These are phyloP conservation scores for Polyodon spathula DNA, from an alignment of 2,113 vertebrate genomes.

Conservation along the genomic window DNA sequence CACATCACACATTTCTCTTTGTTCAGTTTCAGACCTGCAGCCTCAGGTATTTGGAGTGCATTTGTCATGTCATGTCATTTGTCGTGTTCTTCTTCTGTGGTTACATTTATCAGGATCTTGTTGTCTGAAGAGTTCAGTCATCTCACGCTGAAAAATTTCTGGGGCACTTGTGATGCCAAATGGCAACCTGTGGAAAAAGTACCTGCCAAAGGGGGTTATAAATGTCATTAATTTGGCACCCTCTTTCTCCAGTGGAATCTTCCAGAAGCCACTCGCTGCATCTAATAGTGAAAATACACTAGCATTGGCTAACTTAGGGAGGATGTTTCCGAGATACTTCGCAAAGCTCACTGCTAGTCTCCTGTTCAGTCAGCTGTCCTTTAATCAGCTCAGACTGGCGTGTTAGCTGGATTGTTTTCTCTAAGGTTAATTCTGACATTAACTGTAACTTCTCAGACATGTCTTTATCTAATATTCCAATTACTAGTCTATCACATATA, in stretches of 20 bases:
- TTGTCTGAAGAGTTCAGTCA: neutral
- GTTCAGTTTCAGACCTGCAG: neutral
- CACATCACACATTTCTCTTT: neutral
- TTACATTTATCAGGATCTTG: neutral
- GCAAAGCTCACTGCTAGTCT: neutral
- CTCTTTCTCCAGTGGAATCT: neutral
- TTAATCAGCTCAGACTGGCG: neutral
- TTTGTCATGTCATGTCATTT: neutral
- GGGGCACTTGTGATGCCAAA: constrained; percentile 1
- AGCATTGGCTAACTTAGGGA: neutral
- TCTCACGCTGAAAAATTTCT: constrained; percentile 5
- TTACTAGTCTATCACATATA: constrained; percentile 2
- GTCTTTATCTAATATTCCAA: neutral
- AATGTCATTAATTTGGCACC: constrained; percentile 1
- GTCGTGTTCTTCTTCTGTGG: neutral
- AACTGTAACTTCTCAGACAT: neutral
- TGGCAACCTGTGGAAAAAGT: neutral
- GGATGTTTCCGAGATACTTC: neutral
- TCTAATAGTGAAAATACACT: neutral
- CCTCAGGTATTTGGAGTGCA: neutral
- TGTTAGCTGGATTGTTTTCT: neutral
- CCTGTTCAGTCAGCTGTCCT: neutral
- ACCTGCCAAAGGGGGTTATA: constrained; percentile 2
- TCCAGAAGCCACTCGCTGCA: neutral
- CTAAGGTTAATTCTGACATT: neutral